Base-by-base conservation (phyloP, 2,797 vertebrate species). In the Alca torda region DNA sequence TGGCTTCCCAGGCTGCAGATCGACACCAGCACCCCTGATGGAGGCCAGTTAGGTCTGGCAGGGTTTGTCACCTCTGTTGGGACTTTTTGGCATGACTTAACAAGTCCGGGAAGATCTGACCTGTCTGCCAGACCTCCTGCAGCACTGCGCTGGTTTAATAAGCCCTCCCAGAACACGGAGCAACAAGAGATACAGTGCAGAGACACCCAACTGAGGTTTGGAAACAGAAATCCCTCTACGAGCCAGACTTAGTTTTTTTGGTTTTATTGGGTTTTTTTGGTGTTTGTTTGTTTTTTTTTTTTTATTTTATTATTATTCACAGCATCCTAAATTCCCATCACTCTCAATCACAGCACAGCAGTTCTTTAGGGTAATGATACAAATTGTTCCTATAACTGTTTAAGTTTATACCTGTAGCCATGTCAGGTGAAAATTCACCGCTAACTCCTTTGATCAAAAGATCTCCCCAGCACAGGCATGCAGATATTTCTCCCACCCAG, bases 391-490 rank as follows among this genome's bases (percentile, higher is more conserved):
- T 5, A 1, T 45, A 70, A 48, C 23, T 63, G 4, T 11, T 4
- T n/a, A 51, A 59, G 11, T 59, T 86, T 50, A 13, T 23, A 72
- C 7, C 25, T 80, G 10, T 35, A 81, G 25, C 5, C 30, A 82
- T 43, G 45, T 48, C 28, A 43, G 31, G 7, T 31, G 23, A 81
- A 91, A 87, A 60, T 9, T 37, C 43, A 76, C 5, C 20, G 4
- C 12, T 0, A 0, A n/a, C 4, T 61, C 8, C 14, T 37, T 72
- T 16, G 68, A 78, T 50, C 10, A 37, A 39, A 81, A 73, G 18
- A n/a, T 48, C 7, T 25, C 30, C 20, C 26, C 3, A 1, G 23
- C 53, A 43, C n/a, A 60, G 13, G 6, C 12, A 43, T 0, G 3
- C 9, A 61, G 9, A 1, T 35, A 33, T n/a, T 85, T 85, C 63